phyloP scores from a whole-genome alignment of 2,888 invertebrate genomes.

The Plagodis pulveraria region DNA sequence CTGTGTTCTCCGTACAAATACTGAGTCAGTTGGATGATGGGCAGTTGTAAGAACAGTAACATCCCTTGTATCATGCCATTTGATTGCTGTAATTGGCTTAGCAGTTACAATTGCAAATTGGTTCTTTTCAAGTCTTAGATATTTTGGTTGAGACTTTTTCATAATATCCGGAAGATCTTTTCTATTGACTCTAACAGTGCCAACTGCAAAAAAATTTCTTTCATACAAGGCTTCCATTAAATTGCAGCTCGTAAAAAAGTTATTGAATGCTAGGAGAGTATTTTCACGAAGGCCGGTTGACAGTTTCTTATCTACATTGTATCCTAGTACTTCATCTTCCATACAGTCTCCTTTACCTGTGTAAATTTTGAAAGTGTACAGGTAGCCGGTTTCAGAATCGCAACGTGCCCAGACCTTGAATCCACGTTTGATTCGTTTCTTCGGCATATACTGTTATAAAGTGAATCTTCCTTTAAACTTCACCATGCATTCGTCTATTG shows the following conservation, averaged over 20 bases:
- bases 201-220: conserved; percentile 24
- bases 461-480: conserved; percentile 40
- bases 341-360: conserved; percentile 35
- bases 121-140: conserved; percentile 38
- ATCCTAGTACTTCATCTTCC: conserved; percentile 32
- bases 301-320: conserved; percentile 25
- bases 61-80: conserved; percentile 33
- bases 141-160: conserved; percentile 21
- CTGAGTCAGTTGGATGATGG: no score
- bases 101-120: conserved; percentile 43
- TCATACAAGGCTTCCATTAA: conserved; percentile 27
- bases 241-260: no score
- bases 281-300: conserved; percentile 18
- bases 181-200: no score
- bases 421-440: conserved; percentile 44
- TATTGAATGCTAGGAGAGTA: conserved; percentile 29
- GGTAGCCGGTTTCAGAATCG: conserved; percentile 37
- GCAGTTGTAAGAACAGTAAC: conserved; percentile 40
- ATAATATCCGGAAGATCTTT: no score
- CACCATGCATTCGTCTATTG: conserved; percentile 38
- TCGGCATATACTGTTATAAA: conserved; percentile 24
- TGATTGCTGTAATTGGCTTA: conserved; percentile 39
- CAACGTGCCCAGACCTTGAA: conserved; percentile 43
- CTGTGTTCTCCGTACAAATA: conserved; percentile 34
- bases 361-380: conserved; percentile 40